Evolutionary conservation across 2,113 vertebrate genomes (phyloP).

Genomic region (Myiozetetes cayanensis): DNA sequence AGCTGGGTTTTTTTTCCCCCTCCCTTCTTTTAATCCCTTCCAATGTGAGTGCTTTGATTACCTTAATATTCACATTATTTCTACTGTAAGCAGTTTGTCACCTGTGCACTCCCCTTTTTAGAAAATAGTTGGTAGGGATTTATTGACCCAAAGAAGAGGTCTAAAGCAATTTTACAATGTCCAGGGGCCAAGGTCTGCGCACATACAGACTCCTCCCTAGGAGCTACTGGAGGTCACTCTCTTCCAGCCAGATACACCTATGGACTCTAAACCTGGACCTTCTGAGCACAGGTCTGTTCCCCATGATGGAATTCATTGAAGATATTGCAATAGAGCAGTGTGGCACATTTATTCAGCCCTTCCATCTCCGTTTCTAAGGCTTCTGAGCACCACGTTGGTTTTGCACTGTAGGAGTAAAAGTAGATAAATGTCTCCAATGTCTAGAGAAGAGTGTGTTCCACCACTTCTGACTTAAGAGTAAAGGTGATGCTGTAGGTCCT

Average conservation of each 20-base stretch:
- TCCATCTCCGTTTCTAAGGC: background rate
- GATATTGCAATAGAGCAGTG: rapidly evolving
- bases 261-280: background rate
- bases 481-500: background rate
- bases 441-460: background rate
- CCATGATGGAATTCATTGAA: background rate
- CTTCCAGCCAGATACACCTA: background rate
- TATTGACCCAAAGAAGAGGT: background rate
- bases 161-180: background rate
- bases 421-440: rapidly evolving
- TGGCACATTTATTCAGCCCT: background rate
- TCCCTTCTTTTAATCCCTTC: constrained; percentile 61
- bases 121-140: background rate
- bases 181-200: background rate
- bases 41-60: constrained; percentile 73
- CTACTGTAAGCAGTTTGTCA: constrained; percentile 68
- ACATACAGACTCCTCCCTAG: background rate
- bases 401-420: background rate
- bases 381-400: rapidly evolving
- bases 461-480: background rate
- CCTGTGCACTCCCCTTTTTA: constrained; percentile 13
- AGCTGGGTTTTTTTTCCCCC: constrained; percentile 36
- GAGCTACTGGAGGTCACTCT: background rate
- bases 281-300: rapidly evolving
- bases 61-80: constrained; percentile 81